These are phyloP conservation scores for Meliscaeva auricollis DNA, from an alignment of 2,888 invertebrate genomes.

Conservation along the genomic window DNA sequence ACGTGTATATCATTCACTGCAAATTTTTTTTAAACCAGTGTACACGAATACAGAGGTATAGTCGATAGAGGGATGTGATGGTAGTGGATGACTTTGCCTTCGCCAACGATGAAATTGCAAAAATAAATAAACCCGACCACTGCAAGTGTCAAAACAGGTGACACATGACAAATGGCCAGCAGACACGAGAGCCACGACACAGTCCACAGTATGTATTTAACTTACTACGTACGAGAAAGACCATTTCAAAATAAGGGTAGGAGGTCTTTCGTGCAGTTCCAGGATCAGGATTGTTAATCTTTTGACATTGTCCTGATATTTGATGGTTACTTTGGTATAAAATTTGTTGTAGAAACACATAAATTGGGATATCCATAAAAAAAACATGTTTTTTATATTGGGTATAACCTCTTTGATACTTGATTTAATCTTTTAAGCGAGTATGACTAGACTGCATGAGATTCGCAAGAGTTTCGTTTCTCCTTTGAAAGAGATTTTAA, in stretches of 20 bases:
- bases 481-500: not conserved
- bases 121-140: constrained; percentile 46
- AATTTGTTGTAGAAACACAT: constrained; percentile 14
- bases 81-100: not conserved
- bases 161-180: constrained; percentile 75
- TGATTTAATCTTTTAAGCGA: constrained; percentile 23
- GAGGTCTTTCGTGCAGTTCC: constrained; percentile 33
- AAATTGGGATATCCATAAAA: constrained; percentile 25
- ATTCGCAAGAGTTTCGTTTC: not conserved
- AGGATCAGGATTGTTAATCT: constrained; percentile 45
- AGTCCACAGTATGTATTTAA: constrained; percentile 28
- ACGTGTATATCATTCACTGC: constrained; percentile 20
- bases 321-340: constrained; percentile 7
- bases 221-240: not conserved
- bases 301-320: constrained; percentile 22
- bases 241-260: constrained; percentile 19
- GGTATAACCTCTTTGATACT: not conserved
- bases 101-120: constrained; percentile 38
- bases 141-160: constrained; percentile 76
- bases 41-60: no score
- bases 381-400: not conserved
- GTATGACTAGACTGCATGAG: not conserved
- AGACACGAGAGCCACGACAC: constrained; percentile 45
- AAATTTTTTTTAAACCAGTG: not conserved
- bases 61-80: constrained; percentile 17